A percentile compares a stretch with the other conserved stretches of the same genome.
phyloP scores from a whole-genome alignment of 2,113 vertebrate species.

The Apodemus sylvaticus region DNA sequence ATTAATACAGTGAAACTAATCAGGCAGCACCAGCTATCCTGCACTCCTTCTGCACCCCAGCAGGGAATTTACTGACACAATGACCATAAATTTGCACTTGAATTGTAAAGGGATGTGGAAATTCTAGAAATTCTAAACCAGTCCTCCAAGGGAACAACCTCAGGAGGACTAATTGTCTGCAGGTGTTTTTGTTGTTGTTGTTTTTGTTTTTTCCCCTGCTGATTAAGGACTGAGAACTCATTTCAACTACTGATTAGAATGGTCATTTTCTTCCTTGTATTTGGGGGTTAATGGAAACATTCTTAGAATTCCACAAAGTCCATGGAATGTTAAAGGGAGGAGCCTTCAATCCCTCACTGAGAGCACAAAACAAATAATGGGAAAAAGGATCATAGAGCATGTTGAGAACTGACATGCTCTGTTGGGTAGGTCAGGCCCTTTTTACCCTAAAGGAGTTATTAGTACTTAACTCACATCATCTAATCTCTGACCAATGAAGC shows the following conservation, averaged over 20 bases:
- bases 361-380: neutral
- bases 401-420: constrained; percentile 22
- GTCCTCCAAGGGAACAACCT: neutral
- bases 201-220: constrained; percentile 41
- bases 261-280: neutral
- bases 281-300: constrained; percentile 58
- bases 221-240: neutral
- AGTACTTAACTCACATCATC: neutral
- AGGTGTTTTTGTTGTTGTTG: too few relatives aligned
- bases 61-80: constrained; percentile 51
- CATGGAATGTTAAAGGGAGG: constrained; percentile 29
- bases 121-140: constrained; percentile 23
- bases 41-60: neutral
- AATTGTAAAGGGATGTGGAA: constrained; percentile 52
- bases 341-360: constrained; percentile 31
- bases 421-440: neutral
- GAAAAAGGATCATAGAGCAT: neutral
- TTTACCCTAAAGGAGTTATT: constrained; percentile 55
- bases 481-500: neutral
- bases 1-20: constrained; percentile 54
- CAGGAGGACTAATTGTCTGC: constrained; percentile 39
- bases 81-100: constrained; percentile 49
- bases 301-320: constrained; percentile 47
- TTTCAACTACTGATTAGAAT: constrained; percentile 59
- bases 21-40: constrained; percentile 1